Evolutionary conservation across 2,797 vertebrate species (phyloP).

Genomic region (Apogon hyalosoma): DNA sequence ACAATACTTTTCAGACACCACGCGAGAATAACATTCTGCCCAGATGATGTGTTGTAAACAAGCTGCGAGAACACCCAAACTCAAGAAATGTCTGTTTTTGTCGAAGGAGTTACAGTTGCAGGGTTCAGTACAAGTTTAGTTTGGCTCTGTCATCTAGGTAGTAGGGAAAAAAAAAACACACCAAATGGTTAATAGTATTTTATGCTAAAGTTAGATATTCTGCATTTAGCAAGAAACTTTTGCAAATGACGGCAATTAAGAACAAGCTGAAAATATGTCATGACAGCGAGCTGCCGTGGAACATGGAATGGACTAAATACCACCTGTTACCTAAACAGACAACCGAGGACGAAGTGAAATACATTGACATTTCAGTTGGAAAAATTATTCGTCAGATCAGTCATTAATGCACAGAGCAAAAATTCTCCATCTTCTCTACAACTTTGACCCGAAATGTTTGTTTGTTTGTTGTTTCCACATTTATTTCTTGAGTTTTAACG

Average conservation of each 20-base stretch:
- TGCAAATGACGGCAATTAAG: slow-evolving; percentile 38
- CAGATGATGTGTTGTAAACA: too few species aligned
- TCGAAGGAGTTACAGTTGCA: not conserved
- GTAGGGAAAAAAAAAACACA: not conserved
- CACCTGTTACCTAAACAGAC: slow-evolving; percentile 57
- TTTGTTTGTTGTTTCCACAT: not conserved
- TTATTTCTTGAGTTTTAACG: not conserved
- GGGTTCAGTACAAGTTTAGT: not conserved
- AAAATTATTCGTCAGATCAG: slow-evolving; percentile 4
- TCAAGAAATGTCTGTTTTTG: not conserved
- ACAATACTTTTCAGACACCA: too few species aligned
- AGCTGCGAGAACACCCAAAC: too few species aligned
- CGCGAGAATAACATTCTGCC: too few species aligned
- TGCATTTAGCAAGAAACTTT: slow-evolving; percentile 1
- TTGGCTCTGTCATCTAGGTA: not conserved
- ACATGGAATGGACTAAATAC: slow-evolving; percentile 54
- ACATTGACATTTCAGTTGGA: slow-evolving; percentile 37
- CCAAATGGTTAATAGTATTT: slow-evolving; percentile 14
- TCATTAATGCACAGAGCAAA: slow-evolving; percentile 8
- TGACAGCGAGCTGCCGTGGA: slow-evolving; percentile 35
- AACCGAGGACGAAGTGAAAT: slow-evolving; percentile 32
- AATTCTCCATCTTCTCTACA: not conserved
- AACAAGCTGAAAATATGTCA: slow-evolving; percentile 37
- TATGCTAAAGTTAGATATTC: slow-evolving; percentile 23
- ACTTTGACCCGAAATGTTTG: not conserved